Base-by-base conservation (phyloP, 1,140 invertebrate genomes). In the Diachasmimorpha longicaudata region DNA sequence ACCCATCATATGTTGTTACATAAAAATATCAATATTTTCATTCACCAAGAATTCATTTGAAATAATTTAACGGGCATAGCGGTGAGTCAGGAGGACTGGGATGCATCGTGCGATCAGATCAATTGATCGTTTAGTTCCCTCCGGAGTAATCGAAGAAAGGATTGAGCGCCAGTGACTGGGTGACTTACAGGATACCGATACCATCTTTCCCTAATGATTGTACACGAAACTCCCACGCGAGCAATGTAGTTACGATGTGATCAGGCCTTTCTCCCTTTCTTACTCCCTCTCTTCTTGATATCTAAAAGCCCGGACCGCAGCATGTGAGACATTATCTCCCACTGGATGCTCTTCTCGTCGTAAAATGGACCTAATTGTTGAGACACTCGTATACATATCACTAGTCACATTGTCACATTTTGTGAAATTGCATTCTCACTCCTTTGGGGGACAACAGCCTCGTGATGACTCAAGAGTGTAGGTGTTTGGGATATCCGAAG, bases 151-250 rank as follows among this genome's bases (percentile, higher is more conserved):
- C 81, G 79, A 79, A 55, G 70, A 70, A 80, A 79, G 75, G 78
- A 82, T 82, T 79, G 81, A 81, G 70, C 75, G 78, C 77, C 79
- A 80, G 77, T 79, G 81, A 82, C 77, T 83, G 83, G 85, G 79
- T 86, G 81, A 87, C 84, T 86, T 86, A 85, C 81, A 85, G 80
- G 82, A 71, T 19, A 63, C 72, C 74, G 85, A 87, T 86, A 86
- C 78, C 74, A 87, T 87, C 85, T 86, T 31, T 25, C 80, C 79
- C 85, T 86, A 86, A 87, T 85, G 85, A 86, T 86, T 81, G 80
- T 81, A 85, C 86, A 86, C 79, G 85, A 81, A 82, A 85, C 83
- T 84, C 81, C 83, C 82, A 85, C 83, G 83, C 82, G 79, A 71
- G 70, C 77, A 58, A 70, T 81, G 63, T 75, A 52, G 46, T 70